Base-by-base conservation (phyloP, 2,797 vertebrate species). In the Helostoma temminkii region DNA sequence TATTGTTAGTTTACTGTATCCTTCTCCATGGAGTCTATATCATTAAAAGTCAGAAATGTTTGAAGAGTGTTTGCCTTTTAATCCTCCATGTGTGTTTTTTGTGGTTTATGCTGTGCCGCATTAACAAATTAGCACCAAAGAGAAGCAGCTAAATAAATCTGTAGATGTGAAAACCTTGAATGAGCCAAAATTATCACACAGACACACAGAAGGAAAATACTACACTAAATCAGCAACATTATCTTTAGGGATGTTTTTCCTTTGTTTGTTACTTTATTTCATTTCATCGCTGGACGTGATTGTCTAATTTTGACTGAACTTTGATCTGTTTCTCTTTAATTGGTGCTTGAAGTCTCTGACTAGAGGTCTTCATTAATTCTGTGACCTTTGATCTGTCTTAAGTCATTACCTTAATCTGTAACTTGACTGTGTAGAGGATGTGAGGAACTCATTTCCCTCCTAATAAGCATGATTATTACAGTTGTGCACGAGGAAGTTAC, bases 391-490 rank as follows among this genome's bases (percentile, higher is more conserved):
- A 88, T 85, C 84, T 82, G 72, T 73, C 66, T 12, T 62, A 80
- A 88, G 64, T 79, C 82, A 89, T 88, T 89, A 87, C 80, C 70
- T 81, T 80, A 84, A 86, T 72, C 75, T 82, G 79, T 66, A 74
- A 70, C 77, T 74, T 57, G 50, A 61, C 49, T 52, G 62, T 70
- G 71, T 83, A 60, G 79, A 83, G 67, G 75, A 72, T 80, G 73
- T 72, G 57, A 84, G 68, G 68, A 82, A 71, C 68, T 88, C 55
- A 84, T 86, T 88, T 88, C 76, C 82, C 47, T 50, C 39, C 64
- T 87, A 89, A 90, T 82, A 82, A 84, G 83, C 59, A 61, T 80
- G 83, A 88, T 88, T 87, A 88, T 89, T 87, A 74, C 73, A 80
- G 76, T 78, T 80, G 85, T 80, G 71, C 65, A 80, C 16, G 48